A percentile compares a stretch with the other conserved stretches of the same genome.
phyloP scores from a whole-genome alignment of 2,113 vertebrate species.

The Ptyas mucosa region DNA sequence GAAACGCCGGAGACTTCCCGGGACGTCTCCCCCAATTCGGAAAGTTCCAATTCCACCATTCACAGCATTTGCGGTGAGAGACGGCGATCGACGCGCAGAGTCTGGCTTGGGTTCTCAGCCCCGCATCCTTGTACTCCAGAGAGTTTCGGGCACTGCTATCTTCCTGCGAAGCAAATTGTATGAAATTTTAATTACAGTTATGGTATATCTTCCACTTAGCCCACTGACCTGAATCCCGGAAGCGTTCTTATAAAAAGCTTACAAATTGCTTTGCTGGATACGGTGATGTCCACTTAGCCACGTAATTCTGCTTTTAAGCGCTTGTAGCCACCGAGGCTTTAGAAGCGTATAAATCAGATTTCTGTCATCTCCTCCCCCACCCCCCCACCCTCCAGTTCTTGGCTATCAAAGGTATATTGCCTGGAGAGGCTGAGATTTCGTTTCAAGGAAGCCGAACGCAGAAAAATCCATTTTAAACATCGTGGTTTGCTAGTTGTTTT shows the following conservation, averaged over 20 bases:
- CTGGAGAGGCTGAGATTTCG: neutral
- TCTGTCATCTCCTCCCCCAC: neutral
- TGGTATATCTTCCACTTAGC: constrained; percentile 12
- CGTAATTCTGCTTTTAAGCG: neutral
- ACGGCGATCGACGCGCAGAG: neutral
- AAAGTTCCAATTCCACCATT: constrained; percentile 74
- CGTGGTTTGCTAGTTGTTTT: neutral
- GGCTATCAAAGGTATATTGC: neutral
- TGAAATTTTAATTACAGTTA: constrained; percentile 22
- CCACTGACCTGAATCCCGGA: constrained; percentile 19
- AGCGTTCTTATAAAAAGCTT: neutral
- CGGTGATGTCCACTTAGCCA: neutral
- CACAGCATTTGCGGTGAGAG: constrained; percentile 85
- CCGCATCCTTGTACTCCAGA: too few species aligned
- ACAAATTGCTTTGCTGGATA: constrained; percentile 9
- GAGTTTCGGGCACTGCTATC: too few species aligned
- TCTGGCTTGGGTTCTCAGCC: neutral
- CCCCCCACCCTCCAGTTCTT: too few species aligned
- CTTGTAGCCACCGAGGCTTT: neutral
- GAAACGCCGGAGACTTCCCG: constrained; percentile 75
- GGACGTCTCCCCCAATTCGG: constrained; percentile 82
- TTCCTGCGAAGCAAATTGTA: neutral
- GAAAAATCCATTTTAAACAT: neutral
- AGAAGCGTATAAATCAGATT: neutral
- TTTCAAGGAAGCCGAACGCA: neutral